Base-by-base conservation (phyloP, 2,888 invertebrate genomes). In the Hanleya hanleyi region DNA sequence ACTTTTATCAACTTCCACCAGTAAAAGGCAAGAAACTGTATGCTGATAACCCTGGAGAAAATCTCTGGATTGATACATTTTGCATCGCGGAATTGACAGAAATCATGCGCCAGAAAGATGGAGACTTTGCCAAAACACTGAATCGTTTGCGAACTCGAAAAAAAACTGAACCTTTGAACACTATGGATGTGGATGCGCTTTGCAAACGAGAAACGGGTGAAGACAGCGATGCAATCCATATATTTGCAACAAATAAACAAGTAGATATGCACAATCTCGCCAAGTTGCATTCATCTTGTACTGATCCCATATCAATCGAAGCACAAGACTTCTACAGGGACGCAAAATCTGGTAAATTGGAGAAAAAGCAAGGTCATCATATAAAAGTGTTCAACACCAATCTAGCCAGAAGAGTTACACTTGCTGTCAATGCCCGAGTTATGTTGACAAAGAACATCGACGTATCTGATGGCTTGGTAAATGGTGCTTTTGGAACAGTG, bases 161-260 rank as follows among this genome's bases (percentile, higher is more conserved):
- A 6, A 73, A 73, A 22, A 37, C 47, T 9, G 69, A 76, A 12
- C 6, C 33, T n/a, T 36, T 71, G 22, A 18, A 1, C 6, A 5
- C n/a, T 47, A 33, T 51, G 50, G 70, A 67, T 37, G 36, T 32
- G n/a, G n/a, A 57, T 49, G 1, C 70, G 12, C 33, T 75, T 18
- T 41, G 49, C 15, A 35, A 62, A 12, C 41, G 75, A 29, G 65
- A 64, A 15, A 71, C 32, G 18, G 75, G 61, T 22, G 69, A 29
- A 66, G 38, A 67, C 38, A 51, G 50, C 36, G 67, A 75, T 57
- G 50, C 38, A n/a, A 35, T 76, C 15, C 73, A 76, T 67, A 68
- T 73, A 26, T 76, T 37, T 68, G 38, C 76, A 38, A 73, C 73
- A 26, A 76, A 76, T 68, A 68, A 49, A 3, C 73, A 73, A 33